Conservation (phyloP, 2,113 vertebrate genomes). For the Charina bottae region DNA sequence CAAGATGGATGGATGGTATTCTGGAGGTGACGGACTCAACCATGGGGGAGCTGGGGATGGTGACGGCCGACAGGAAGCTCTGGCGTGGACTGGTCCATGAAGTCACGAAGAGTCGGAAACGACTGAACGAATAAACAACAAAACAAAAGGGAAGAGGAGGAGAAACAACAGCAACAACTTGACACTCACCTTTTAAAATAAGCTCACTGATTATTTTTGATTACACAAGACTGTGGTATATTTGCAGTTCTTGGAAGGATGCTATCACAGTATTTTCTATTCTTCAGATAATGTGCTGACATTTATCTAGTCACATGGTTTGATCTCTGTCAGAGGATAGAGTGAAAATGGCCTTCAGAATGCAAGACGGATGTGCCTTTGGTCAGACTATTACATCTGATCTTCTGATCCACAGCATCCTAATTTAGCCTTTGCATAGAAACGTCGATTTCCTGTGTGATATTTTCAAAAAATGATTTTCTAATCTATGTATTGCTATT, state of each 20-base stretch:
- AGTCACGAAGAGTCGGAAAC: too few relatives aligned
- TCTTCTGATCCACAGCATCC: not conserved
- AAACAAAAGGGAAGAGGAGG: not conserved
- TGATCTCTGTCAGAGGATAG: not conserved
- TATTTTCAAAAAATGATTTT: not conserved
- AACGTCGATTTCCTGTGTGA: not conserved
- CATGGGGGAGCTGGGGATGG: too few relatives aligned
- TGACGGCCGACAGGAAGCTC: too few relatives aligned
- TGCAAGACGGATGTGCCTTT: not conserved
- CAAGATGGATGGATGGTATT: too few relatives aligned
- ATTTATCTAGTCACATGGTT: not conserved
- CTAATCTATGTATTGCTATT: not conserved
- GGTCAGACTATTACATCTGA: not conserved
- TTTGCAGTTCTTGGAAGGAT: not conserved
- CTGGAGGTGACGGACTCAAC: too few relatives aligned
- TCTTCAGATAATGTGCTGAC: not conserved
- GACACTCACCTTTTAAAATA: not conserved
- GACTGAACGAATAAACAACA: too few relatives aligned
- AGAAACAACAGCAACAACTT: not conserved
- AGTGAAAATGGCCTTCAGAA: not conserved
- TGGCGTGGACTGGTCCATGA: too few relatives aligned
- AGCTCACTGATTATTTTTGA: not conserved
- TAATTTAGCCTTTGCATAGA: not conserved
- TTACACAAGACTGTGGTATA: not conserved
- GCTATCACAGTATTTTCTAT: not conserved